phyloP scores from a whole-genome alignment of 1,140 invertebrate species.

The Calliopsis andreniformis region DNA sequence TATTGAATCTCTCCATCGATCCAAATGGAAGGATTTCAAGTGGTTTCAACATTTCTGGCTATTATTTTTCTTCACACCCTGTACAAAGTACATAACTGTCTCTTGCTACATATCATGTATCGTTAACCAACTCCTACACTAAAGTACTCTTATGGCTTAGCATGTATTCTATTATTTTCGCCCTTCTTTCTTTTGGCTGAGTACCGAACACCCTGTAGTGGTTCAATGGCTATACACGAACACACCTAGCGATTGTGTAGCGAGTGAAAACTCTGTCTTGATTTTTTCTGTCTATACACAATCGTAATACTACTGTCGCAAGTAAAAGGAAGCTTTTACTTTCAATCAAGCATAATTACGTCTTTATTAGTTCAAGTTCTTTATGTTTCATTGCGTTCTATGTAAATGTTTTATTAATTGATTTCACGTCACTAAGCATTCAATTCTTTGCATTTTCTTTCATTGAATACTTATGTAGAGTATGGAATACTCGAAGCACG shows the following conservation, averaged over 20 bases:
- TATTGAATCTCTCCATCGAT: too few relatives aligned
- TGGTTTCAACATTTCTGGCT: too few relatives aligned
- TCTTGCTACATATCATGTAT: conserved; percentile 46
- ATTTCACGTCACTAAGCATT: conserved; percentile 43
- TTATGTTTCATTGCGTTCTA: too few relatives aligned
- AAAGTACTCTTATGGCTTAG: conserved; percentile 47
- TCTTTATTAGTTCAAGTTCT: too few relatives aligned
- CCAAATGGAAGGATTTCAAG: too few relatives aligned
- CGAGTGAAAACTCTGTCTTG: conserved; percentile 4
- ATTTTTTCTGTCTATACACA: not conserved
- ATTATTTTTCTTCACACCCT: too few relatives aligned
- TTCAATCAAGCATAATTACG: too few relatives aligned
- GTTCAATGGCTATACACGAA: conserved; percentile 28
- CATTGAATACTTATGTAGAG: conserved; percentile 21
- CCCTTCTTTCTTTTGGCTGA: conserved; percentile 76
- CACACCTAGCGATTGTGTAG: conserved; percentile 33
- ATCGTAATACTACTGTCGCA: not conserved
- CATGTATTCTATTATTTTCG: conserved; percentile 64
- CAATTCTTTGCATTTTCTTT: not conserved
- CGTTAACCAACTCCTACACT: conserved; percentile 40
- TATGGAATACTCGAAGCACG: conserved; percentile 45
- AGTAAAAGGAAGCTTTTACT: not conserved
- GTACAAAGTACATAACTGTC: conserved; percentile 45
- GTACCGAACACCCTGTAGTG: conserved; percentile 68
- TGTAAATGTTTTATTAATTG: not conserved